These are phyloP conservation scores for Aleadryas rufinucha DNA, from an alignment of 2,113 vertebrate genomes.

Conservation along the genomic window DNA sequence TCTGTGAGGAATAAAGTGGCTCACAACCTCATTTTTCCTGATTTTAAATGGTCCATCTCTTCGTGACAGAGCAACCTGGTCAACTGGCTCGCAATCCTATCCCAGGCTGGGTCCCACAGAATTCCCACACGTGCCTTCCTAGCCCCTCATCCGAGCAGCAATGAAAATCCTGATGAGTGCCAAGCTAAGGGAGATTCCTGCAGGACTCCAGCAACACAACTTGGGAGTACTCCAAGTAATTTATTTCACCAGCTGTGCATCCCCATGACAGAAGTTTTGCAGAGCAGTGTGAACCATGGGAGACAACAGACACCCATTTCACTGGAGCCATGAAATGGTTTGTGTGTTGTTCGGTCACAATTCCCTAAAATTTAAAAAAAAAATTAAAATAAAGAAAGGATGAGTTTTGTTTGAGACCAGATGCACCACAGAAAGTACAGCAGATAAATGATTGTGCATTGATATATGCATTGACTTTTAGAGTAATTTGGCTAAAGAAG, in stretches of 20 bases:
- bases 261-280: not conserved
- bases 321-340: not conserved
- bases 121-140: not conserved
- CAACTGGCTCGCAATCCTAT: not conserved
- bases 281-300: not conserved
- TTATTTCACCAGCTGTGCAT: not conserved
- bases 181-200: not conserved
- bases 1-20: not conserved
- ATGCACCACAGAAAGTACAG: not conserved
- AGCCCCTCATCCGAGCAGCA: not conserved
- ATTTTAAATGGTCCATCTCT: not conserved
- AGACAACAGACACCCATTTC: not conserved
- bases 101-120: not conserved
- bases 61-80: not conserved
- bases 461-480: not conserved
- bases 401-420: not conserved
- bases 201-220: not conserved
- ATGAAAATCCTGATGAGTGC: not conserved
- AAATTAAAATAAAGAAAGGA: not conserved
- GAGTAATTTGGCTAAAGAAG: not conserved
- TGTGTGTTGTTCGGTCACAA: not conserved
- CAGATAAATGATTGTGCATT: not conserved
- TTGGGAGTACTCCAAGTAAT: not conserved
- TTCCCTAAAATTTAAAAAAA: not conserved
- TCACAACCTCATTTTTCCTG: not conserved